Evolutionary conservation across 2,888 invertebrate genomes (phyloP), one percentile per base, ranked within the genome.

Genomic region (Stictocephala bisonia): DNA sequence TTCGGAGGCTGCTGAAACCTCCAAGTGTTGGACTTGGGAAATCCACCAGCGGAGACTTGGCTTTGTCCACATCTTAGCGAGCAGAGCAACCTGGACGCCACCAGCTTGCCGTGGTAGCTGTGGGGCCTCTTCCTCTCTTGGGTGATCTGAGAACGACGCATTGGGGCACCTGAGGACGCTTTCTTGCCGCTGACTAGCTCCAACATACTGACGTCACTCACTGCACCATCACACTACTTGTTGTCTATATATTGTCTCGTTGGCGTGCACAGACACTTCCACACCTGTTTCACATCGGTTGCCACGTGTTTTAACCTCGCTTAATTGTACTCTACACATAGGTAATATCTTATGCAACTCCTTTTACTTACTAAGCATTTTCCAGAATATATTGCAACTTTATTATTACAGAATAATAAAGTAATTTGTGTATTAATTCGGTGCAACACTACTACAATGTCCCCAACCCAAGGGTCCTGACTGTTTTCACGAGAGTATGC

Each of bases 1-100:
- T 58, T 58, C 13, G n/a, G 22, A 4, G 71, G 50, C 15, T 40
- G 67, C 68, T 68, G 68, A 40, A 71, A 71, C 44, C 71, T 24
- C 71, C 71, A 71, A n/a, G 71, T 71, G 41, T 71, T 58, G n/a
- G 40, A 40, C 41, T 58, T 71, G 31, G 68, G 68, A 31, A 68
- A 68, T 4, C 27, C 68, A 1, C 48, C 40, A 3, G 53, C 11
- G 24, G 53, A 26, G 13, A 22, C 27, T 26, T 58, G 56, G 31
- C 18, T 51, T 18, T 53, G 41, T 24, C 40, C 58, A 22, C 71
- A 71, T 11, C 58, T 22, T 6, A 71, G 56, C 11, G 71, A 71
- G 15, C 71, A 71, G 41, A 71, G 22, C 27, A 71, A 44, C 29
- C 58, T 41, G 27, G 44, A 27, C 3, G 71, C 71, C 9, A 24